phyloP scores from a whole-genome alignment of 2,113 vertebrate genomes.

The Girardinichthys multiradiatus region DNA sequence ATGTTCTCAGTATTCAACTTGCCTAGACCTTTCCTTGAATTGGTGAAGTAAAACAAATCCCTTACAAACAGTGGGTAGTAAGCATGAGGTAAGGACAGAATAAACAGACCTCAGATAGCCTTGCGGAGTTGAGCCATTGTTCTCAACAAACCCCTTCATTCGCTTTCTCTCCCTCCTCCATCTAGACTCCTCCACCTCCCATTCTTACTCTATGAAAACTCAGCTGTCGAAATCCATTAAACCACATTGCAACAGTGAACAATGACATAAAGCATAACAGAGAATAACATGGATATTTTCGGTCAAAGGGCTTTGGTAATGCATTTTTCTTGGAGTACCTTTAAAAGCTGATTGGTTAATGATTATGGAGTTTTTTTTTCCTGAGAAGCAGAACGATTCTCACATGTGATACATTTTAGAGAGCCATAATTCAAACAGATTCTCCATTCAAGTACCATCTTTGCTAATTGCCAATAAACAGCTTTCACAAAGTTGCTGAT shows the following conservation, averaged over 20 bases:
- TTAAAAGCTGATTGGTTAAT: too few relatives aligned
- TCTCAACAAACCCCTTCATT: slow-evolving; percentile 55
- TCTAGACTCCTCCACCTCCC: slow-evolving; percentile 1
- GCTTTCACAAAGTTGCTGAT: too few relatives aligned
- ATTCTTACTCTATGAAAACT: slow-evolving; percentile 49
- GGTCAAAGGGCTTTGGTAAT: neutral
- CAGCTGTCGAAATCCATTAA: slow-evolving; percentile 56
- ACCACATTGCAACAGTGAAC: slow-evolving; percentile 52
- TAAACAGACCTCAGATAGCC: slow-evolving; percentile 62
- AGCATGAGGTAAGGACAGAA: slow-evolving; percentile 52
- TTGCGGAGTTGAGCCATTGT: slow-evolving; percentile 53
- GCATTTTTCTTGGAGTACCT: neutral
- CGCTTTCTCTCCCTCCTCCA: slow-evolving; percentile 8
- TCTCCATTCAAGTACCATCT: too few relatives aligned
- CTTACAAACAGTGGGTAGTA: slow-evolving; percentile 46
- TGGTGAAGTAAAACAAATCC: slow-evolving; percentile 24
- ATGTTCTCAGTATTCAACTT: slow-evolving; percentile 3
- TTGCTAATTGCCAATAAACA: too few relatives aligned
- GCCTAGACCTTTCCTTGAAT: slow-evolving; percentile 4
- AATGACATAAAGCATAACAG: slow-evolving; percentile 27
- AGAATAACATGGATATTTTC: slow-evolving; percentile 21
- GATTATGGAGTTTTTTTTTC: too few relatives aligned
- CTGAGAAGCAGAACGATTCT: too few relatives aligned
- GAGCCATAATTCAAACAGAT: too few relatives aligned
- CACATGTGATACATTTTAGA: too few relatives aligned